These are phyloP conservation scores for Cephus rjabovi DNA, from an alignment of 2,888 invertebrate species.

Conservation along the genomic window DNA sequence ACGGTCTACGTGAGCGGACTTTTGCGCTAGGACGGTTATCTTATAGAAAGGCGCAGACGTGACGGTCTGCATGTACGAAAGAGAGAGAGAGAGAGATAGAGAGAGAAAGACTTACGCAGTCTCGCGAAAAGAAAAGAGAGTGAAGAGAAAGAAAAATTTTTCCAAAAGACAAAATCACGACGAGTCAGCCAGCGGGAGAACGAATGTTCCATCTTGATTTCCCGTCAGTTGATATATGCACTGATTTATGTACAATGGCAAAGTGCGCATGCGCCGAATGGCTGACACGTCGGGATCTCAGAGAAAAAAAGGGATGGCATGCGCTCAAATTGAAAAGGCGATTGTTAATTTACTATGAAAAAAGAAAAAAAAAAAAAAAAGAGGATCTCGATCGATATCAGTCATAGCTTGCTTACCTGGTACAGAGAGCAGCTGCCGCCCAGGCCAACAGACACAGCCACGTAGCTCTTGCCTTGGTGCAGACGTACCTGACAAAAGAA, in stretches of 20 bases:
- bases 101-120: not conserved
- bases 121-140: not conserved
- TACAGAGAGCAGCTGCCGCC: slow-evolving; percentile 86
- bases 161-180: not conserved
- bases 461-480: slow-evolving; percentile 86
- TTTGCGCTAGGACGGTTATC: not conserved
- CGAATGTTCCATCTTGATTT: not conserved
- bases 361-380: not conserved
- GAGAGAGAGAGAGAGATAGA: not conserved
- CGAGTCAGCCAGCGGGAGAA: not conserved
- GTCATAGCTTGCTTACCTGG: slow-evolving; percentile 74
- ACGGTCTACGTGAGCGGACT: slow-evolving; percentile 2
- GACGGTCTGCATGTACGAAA: not conserved
- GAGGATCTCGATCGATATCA: not conserved
- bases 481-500: slow-evolving; percentile 73
- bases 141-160: not conserved
- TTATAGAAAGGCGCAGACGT: not conserved
- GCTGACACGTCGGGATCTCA: not conserved
- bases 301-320: not conserved
- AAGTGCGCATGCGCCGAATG: not conserved
- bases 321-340: not conserved
- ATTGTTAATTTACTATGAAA: not conserved
- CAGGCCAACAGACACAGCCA: slow-evolving; percentile 86
- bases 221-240: not conserved
- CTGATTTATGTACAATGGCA: not conserved